Evolutionary conservation across 2,888 invertebrate genomes (phyloP).

Genomic region (Trissonchulus latispiculum): DNA sequence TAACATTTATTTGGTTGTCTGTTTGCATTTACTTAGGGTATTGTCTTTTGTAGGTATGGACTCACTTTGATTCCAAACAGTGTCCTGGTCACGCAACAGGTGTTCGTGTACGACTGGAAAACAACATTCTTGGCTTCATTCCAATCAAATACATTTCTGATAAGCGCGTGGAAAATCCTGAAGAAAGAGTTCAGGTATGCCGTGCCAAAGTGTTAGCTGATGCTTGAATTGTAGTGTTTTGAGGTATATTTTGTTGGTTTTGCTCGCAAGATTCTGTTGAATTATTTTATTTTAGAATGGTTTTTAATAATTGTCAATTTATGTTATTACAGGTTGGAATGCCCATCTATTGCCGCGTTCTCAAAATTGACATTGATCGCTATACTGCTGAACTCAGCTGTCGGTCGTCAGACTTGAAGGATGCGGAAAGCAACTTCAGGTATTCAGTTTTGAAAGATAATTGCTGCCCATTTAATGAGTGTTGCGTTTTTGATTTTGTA

Average conservation of each 20-base stretch:
- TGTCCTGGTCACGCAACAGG: constrained; percentile 94
- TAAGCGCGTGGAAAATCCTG: constrained; percentile 80
- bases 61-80: constrained; percentile 82
- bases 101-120: constrained; percentile 75
- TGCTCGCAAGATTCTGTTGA: not conserved
- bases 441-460: no score
- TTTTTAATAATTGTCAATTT: not conserved
- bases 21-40: no score
- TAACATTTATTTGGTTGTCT: not conserved
- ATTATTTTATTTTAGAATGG: no score
- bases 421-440: constrained; percentile 82
- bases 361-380: constrained; percentile 83
- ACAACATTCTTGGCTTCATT: constrained; percentile 77
- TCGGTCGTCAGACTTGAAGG: constrained; percentile 78
- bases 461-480: no score
- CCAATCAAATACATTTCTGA: constrained; percentile 87
- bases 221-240: no score
- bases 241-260: no score
- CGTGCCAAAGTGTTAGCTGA: no score
- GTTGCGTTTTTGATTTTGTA: no score
- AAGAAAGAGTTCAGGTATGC: constrained; percentile 72
- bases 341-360: constrained; percentile 59
- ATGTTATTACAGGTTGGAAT: constrained; percentile 39
- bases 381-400: constrained; percentile 74
- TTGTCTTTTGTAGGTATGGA: constrained; percentile 68